Conservation (phyloP, 1,140 invertebrate genomes). For the Agrilus planipennis region DNA sequence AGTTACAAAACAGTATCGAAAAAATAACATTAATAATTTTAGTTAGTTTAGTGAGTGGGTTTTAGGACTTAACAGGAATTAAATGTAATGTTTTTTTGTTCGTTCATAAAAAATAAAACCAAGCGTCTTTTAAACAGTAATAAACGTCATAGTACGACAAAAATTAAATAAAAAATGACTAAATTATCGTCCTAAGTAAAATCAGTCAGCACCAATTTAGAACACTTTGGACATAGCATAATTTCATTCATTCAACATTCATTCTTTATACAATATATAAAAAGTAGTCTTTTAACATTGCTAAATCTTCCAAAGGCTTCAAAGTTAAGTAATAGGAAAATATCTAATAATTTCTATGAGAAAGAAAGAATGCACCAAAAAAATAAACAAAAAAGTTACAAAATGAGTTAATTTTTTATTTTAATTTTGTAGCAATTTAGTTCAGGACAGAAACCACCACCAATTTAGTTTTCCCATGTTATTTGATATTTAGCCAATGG, state of each 20-base stretch:
- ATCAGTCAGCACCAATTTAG: slow-evolving; percentile 33
- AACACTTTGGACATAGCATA: slow-evolving; percentile 19
- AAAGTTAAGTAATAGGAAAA: slow-evolving; percentile 12
- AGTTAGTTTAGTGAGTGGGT: too few species aligned
- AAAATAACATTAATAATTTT: too few species aligned
- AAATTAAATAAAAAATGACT: slow-evolving; percentile 28
- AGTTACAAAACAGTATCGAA: too few species aligned
- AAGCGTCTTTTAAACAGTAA: too few species aligned
- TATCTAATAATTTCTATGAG: slow-evolving; percentile 22
- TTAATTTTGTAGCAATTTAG: slow-evolving; percentile 10
- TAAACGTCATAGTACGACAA: too few species aligned
- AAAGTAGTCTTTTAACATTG: slow-evolving; percentile 28
- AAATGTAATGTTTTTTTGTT: slow-evolving; percentile 6
- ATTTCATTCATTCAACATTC: slow-evolving; percentile 27
- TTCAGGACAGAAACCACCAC: slow-evolving; percentile 26
- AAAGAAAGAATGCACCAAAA: slow-evolving; percentile 13
- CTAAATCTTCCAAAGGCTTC: slow-evolving; percentile 33
- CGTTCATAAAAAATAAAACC: too few species aligned
- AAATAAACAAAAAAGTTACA: slow-evolving; percentile 10
- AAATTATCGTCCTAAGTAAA: slow-evolving; percentile 25
- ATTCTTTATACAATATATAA: slow-evolving; percentile 33
- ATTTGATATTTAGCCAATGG: slow-evolving; percentile 27
- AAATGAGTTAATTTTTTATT: slow-evolving; percentile 17
- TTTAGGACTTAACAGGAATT: too few species aligned
- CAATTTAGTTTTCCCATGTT: slow-evolving; percentile 29